phyloP scores from a whole-genome alignment of 2,888 invertebrate species.

The Drosophila glabriapex region DNA sequence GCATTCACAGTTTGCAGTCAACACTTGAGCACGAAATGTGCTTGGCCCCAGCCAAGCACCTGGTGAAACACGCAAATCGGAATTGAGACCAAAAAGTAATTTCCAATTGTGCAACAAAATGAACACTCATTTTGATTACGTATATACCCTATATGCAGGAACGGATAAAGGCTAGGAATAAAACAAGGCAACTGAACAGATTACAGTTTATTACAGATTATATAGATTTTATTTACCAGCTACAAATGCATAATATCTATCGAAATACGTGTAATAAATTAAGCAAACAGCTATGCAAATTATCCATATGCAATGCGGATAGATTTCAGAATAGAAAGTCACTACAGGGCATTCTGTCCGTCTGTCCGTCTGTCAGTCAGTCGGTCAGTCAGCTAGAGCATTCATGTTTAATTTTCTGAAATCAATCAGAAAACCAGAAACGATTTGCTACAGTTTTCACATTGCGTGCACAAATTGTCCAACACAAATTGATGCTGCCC shows the following conservation, averaged over 20 bases:
- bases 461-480: conserved; percentile 63
- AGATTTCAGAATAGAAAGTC: background rate
- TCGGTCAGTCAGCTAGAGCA: background rate
- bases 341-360: conserved; percentile 1
- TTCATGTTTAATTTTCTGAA: conserved; percentile 16
- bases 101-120: conserved; percentile 46
- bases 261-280: background rate
- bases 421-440: conserved; percentile 54
- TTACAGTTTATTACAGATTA: background rate
- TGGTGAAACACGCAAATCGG: conserved; percentile 8
- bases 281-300: background rate
- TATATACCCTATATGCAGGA: conserved; percentile 14
- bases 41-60: conserved; percentile 1
- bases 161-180: background rate
- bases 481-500: conserved; percentile 47
- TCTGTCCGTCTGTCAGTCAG: no score
- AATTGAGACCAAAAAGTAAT: conserved; percentile 45
- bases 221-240: background rate
- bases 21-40: conserved; percentile 67
- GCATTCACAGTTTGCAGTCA: conserved; percentile 11
- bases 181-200: background rate
- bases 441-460: conserved; percentile 64
- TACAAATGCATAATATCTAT: background rate
- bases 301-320: background rate
- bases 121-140: conserved; percentile 36